These are phyloP conservation scores for Cyclura pinguis DNA, from an alignment of 2,797 vertebrate species.

Conservation along the genomic window DNA sequence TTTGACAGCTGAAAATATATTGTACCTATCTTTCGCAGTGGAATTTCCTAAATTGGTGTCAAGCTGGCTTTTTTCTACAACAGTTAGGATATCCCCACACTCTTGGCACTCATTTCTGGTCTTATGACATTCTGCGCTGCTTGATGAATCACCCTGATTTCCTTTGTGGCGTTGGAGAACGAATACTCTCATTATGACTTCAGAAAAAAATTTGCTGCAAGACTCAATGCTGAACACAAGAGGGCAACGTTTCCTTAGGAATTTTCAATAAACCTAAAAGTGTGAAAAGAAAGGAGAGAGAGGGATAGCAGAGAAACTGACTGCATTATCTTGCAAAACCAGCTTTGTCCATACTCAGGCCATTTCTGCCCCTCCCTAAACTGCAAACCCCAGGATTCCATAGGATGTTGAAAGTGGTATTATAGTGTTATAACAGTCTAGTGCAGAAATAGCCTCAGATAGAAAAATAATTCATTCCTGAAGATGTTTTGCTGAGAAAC, in stretches of 20 bases:
- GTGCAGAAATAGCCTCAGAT: too few species aligned
- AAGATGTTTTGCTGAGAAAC: background rate
- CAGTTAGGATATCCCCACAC: background rate
- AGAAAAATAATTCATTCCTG: background rate
- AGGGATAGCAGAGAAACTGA: accelerated
- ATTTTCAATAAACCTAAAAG: background rate
- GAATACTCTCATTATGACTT: background rate
- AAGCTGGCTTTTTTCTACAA: background rate
- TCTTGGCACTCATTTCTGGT: background rate
- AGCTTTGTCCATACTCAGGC: background rate
- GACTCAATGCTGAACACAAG: conserved; percentile 47
- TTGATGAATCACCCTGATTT: background rate
- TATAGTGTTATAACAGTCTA: too few species aligned
- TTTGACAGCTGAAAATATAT: conserved; percentile 4
- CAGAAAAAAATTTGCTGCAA: conserved; percentile 10
- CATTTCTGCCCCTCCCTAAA: too few species aligned
- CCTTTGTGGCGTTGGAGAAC: background rate
- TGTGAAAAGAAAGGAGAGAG: accelerated
- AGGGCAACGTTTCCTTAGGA: conserved; percentile 67
- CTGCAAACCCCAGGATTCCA: too few species aligned
- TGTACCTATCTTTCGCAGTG: background rate
- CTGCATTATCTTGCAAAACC: background rate
- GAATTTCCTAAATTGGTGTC: conserved; percentile 24
- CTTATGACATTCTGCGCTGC: background rate
- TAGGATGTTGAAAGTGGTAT: too few species aligned